These are phyloP conservation scores for Eutrigla gurnardus DNA, from an alignment of 2,797 vertebrate species.

Conservation along the genomic window DNA sequence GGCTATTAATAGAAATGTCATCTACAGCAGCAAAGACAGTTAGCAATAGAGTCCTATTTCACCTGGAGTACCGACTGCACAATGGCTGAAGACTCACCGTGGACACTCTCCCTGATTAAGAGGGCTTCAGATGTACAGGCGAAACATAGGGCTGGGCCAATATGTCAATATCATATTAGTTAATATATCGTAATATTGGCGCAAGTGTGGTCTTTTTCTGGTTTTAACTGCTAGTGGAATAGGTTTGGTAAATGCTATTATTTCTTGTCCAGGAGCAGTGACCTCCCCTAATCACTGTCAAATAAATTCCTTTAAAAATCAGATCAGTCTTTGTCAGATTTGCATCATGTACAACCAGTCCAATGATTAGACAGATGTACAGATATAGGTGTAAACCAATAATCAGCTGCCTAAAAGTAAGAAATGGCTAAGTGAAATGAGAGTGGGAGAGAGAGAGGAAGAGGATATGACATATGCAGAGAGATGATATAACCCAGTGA, in stretches of 20 bases:
- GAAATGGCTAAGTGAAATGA: conserved; percentile 1
- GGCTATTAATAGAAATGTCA: conserved; percentile 42
- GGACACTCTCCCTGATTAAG: conserved; percentile 2
- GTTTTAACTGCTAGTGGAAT: neutral
- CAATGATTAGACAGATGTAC: neutral
- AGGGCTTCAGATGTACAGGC: conserved; percentile 22
- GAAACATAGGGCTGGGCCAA: neutral
- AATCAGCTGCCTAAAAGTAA: conserved; percentile 8
- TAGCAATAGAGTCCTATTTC: conserved; percentile 4
- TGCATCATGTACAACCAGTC: neutral
- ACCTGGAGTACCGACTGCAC: conserved; percentile 10
- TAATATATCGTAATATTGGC: neutral
- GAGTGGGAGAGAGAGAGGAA: conserved; percentile 8
- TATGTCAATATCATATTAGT: neutral
- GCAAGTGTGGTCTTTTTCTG: neutral
- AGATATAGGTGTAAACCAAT: conserved; percentile 5
- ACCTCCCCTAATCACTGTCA: neutral
- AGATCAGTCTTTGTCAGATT: conserved; percentile 8
- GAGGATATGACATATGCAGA: conserved; percentile 11
- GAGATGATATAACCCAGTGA: conserved; percentile 63
- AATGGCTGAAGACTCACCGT: conserved; percentile 4
- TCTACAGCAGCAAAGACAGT: conserved; percentile 6
- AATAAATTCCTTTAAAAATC: neutral
- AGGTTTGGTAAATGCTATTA: neutral
- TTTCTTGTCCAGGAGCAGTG: neutral